Base-by-base conservation (phyloP, 2,113 vertebrate species). In the Plecturocebus donacophilus region DNA sequence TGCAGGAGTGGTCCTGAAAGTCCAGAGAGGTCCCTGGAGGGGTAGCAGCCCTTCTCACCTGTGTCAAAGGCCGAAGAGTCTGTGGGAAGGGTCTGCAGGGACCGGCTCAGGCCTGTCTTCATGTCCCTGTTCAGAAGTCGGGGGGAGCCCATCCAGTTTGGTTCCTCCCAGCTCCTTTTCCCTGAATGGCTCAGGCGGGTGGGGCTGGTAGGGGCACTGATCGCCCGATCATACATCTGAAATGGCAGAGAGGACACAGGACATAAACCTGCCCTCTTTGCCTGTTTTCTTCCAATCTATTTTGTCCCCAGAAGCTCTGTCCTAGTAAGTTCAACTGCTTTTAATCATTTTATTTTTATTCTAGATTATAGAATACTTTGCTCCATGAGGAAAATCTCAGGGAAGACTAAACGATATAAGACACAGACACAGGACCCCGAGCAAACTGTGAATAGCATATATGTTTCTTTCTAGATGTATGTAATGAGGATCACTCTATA, bases 121-220 rank as follows among this genome's bases (percentile, higher is more conserved):
- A 99, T 99, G 96, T 99, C 99, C 45, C 97, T 99, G 98, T 97
- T 99, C 90, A 99, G 98, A 6, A 99, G 97, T 32, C 99, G 98
- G 0, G 99, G 99, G 0, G 99, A 99, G 3, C 99, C 99, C 98
- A 99, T 98, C 99, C 99, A 99, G 93, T 98, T 99, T 0, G 99
- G 99, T 97, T 99, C 99, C 97, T 99, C 99, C 99, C 99, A 99
- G 98, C 99, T 99, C 95, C 99, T 99, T 96, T 99, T 99, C 73
- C 99, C 99, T 0, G 99, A 98, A 73, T 99, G 99, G 98, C 99
- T 99, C 98, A 99, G 98, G 97, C 99, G 99, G 35, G 99, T 99
- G 68, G 99, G 99, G 97, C 99, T 99, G 97, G 99, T 99, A 70
- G 99, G 99, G 94, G 99, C 99, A 2, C 99, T 99, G 97, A 99